These are phyloP conservation scores for Antheraea mylitta DNA, from an alignment of 1,140 invertebrate species.

Conservation along the genomic window DNA sequence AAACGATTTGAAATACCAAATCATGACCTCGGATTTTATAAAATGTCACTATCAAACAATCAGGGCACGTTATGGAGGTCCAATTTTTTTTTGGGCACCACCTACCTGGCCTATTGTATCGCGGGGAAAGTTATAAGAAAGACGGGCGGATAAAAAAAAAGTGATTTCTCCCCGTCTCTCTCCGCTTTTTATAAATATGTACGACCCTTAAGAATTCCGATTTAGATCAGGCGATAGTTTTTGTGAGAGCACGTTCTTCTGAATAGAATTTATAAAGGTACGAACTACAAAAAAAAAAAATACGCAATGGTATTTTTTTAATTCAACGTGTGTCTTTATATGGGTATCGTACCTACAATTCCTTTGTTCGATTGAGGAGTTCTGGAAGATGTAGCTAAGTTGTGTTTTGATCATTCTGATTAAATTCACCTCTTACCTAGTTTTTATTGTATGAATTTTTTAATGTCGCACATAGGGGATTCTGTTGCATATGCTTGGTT, in stretches of 20 bases:
- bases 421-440: too few relatives aligned
- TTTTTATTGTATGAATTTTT: too few relatives aligned
- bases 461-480: too few relatives aligned
- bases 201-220: constrained; percentile 49
- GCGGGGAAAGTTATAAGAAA: constrained; percentile 70
- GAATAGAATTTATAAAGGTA: constrained; percentile 24
- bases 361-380: background rate
- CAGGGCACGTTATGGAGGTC: constrained; percentile 32
- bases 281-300: constrained; percentile 25
- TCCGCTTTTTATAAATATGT: constrained; percentile 28
- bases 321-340: background rate
- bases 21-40: constrained; percentile 56
- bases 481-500: too few relatives aligned
- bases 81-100: constrained; percentile 46
- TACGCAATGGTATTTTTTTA: background rate
- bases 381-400: background rate
- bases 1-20: constrained; percentile 18
- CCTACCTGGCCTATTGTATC: constrained; percentile 63
- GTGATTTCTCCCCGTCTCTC: constrained; percentile 45
- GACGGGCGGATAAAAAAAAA: constrained; percentile 45
- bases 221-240: constrained; percentile 53
- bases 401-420: background rate
- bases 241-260: constrained; percentile 41
- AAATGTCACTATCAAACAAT: constrained; percentile 69
- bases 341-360: background rate